phyloP scores from a whole-genome alignment of 2,888 invertebrate genomes.

The Caradrina kadenii region DNA sequence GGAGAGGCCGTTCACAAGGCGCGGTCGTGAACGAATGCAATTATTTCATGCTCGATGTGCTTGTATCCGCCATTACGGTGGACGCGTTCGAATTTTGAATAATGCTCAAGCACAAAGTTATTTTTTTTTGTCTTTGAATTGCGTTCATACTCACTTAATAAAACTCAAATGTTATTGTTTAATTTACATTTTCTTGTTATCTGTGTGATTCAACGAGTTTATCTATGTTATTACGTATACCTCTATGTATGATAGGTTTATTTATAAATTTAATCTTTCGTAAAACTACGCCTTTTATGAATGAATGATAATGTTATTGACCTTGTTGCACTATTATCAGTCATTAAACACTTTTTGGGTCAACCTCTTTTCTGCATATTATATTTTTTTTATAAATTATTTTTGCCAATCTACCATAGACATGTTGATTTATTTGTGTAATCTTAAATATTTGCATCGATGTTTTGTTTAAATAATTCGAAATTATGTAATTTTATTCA shows the following conservation, averaged over 20 bases:
- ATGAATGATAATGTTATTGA: constrained; percentile 75
- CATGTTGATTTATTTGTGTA: constrained; percentile 3
- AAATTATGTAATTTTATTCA: constrained; percentile 11
- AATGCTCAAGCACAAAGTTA: constrained; percentile 45
- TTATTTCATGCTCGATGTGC: constrained; percentile 85
- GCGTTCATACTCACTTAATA: constrained; percentile 25
- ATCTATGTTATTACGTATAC: constrained; percentile 40
- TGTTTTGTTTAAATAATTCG: neutral
- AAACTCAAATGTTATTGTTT: constrained; percentile 44
- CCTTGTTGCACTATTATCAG: constrained; percentile 64
- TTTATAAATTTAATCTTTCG: constrained; percentile 64
- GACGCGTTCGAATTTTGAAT: constrained; percentile 72
- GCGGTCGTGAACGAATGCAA: constrained; percentile 84
- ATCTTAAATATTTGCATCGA: neutral
- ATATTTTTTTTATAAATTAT: neutral
- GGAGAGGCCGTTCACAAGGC: constrained; percentile 82
- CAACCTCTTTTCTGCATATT: constrained; percentile 21
- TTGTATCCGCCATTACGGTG: constrained; percentile 82
- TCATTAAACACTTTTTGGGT: constrained; percentile 39
- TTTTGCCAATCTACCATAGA: neutral
- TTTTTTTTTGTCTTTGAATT: constrained; percentile 32
- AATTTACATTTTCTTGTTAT: constrained; percentile 55
- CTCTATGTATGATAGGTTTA: constrained; percentile 30
- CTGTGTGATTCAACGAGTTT: constrained; percentile 53
- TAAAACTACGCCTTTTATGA: constrained; percentile 69